Base-by-base conservation (phyloP, 2,888 invertebrate genomes). In the Portevinia maculata region DNA sequence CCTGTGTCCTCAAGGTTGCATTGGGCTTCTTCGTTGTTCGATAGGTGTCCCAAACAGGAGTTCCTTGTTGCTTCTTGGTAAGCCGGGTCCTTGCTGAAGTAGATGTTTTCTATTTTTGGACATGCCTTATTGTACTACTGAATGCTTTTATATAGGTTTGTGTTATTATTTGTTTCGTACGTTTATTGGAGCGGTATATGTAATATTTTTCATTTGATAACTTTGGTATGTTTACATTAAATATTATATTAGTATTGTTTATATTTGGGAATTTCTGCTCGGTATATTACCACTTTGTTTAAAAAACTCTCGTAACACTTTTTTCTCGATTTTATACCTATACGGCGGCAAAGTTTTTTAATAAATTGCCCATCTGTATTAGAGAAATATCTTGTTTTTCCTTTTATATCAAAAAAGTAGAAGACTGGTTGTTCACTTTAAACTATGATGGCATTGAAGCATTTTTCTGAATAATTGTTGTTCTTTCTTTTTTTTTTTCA, bases 81-180 rank as follows among this genome's bases (percentile, higher is more conserved):
- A 3, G 1, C 9, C 41, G 46, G 41, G n/a, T 62, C 30, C 8
- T 71, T 39, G 50, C 71, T 59, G 44, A 57, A 71, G 50, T 48
- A 79, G 2, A 34, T 60, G 13, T 46, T 50, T 34, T 79, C 79
- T 30, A 79, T 46, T 44, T 44, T 39, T 19, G 46, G 37, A 30
- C 50, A 64, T 37, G 37, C 17, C 34, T 48, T 21, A 24, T 50
- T 28, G 32, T 48, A 50, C 15, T 64, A 50, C 24, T 64, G 64
- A 13, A 64, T 64, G n/a, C 11, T 46, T 19, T 44, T 67, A 67
- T 21, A 44, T 67, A 67, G 6, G 53, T n/a, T 30, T 53, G 28
- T 17, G 52, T 52, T 52, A 39, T 65, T 9, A 53, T 53, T 15
- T 46, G 30, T 62, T 62, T 62, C 32, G 60, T 62, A 24, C 24